These are phyloP conservation scores for Condylura cristata DNA, from an alignment of 2,113 vertebrate genomes.

Conservation along the genomic window DNA sequence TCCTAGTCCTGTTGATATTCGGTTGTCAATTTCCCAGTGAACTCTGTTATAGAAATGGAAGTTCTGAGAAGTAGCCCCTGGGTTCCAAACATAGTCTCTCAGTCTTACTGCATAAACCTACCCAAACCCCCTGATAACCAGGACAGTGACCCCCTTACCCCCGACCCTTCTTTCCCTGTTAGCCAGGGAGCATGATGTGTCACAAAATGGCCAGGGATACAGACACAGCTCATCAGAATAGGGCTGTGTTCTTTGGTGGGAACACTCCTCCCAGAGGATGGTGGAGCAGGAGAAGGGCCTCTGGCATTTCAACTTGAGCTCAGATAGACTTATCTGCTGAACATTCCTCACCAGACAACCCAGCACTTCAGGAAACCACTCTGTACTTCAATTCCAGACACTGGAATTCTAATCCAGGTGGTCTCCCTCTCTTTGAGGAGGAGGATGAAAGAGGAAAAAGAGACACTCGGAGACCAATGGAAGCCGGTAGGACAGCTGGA, in stretches of 20 bases:
- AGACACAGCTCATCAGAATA: neutral
- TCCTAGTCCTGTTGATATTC: neutral
- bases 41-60: neutral
- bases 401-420: neutral
- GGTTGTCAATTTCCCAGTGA: neutral
- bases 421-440: neutral
- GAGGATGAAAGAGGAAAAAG: neutral
- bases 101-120: neutral
- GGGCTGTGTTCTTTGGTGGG: neutral
- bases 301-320: neutral
- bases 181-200: neutral
- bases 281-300: neutral
- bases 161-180: neutral
- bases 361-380: neutral
- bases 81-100: neutral
- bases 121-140: neutral
- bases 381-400: neutral
- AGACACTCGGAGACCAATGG: neutral
- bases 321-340: neutral
- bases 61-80: neutral
- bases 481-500: neutral
- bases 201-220: neutral
- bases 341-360: neutral
- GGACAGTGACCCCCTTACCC: neutral
- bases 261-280: neutral